A percentile compares a stretch with the other conserved stretches of the same genome.
Evolutionary conservation across 2,113 vertebrate genomes (phyloP).

Genomic region (Scalopus aquaticus): DNA sequence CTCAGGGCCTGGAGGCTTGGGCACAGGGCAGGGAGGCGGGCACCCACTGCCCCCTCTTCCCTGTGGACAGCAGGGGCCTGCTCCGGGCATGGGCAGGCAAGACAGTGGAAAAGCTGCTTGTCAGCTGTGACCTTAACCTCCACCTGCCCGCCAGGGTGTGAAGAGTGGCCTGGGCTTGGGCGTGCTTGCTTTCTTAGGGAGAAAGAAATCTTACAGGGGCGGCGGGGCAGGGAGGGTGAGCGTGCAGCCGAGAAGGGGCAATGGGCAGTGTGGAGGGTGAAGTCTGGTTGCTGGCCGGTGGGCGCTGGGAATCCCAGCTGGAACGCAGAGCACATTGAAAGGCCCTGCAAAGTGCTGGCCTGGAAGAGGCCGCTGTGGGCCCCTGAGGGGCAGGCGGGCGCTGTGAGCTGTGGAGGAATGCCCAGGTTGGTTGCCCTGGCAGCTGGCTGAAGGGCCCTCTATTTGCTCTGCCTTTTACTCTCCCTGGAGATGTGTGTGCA

Average conservation of each 20-base stretch:
- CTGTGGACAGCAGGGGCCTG: not conserved
- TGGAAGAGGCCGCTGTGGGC: not conserved
- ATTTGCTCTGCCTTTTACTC: not conserved
- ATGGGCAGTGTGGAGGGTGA: fast-evolving
- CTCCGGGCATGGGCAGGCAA: not conserved
- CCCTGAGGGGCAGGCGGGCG: not conserved
- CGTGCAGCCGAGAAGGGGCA: not conserved
- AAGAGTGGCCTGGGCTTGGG: fast-evolving
- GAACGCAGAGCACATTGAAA: not conserved
- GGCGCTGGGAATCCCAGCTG: not conserved
- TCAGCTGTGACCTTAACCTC: not conserved
- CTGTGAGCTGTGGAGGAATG: not conserved
- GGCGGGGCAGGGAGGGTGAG: fast-evolving
- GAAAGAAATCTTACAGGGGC: too few relatives aligned
- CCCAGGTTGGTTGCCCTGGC: not conserved
- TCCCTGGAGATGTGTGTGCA: not conserved
- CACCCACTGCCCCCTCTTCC: too few relatives aligned
- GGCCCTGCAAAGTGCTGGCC: not conserved
- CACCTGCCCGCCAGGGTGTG: not conserved
- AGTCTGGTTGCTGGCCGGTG: not conserved
- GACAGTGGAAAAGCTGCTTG: not conserved
- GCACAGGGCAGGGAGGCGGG: not conserved
- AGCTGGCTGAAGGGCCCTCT: not conserved
- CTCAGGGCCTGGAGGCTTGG: not conserved
- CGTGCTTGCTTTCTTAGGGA: not conserved